Conservation (phyloP, 2,113 vertebrate genomes). For the Mobula hypostoma region DNA sequence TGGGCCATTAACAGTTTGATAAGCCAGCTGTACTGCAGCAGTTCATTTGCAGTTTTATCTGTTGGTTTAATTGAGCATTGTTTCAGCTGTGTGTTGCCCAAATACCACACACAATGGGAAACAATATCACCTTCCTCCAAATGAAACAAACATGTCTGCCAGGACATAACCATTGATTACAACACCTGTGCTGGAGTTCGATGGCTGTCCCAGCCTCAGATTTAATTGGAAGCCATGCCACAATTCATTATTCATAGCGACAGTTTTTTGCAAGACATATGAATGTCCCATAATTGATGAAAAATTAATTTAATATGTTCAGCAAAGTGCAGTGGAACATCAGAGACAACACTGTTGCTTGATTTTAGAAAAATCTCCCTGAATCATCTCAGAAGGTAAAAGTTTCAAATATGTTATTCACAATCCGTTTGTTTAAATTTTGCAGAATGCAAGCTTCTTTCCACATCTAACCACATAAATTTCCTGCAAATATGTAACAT, state of each 20-base stretch:
- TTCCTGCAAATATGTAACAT: neutral
- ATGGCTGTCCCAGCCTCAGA: neutral
- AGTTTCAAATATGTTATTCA: conserved; percentile 48
- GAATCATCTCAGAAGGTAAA: conserved; percentile 39
- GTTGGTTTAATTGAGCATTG: neutral
- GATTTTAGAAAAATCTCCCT: conserved; percentile 47
- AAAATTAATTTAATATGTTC: conserved; percentile 45
- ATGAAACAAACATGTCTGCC: neutral
- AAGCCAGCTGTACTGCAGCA: neutral
- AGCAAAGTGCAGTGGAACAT: conserved; percentile 43
- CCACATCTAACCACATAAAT: conserved; percentile 40
- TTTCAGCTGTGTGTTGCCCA: neutral
- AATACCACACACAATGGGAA: neutral
- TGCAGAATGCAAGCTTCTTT: conserved; percentile 42
- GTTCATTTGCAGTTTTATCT: neutral
- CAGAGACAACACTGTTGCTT: conserved; percentile 43
- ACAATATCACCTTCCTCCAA: neutral
- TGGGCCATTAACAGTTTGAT: neutral
- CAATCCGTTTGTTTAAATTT: conserved; percentile 47
- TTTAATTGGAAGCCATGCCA: conserved; percentile 7
- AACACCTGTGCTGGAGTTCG: neutral
- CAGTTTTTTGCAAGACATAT: neutral
- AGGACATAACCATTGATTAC: neutral
- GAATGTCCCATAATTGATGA: conserved; percentile 43
- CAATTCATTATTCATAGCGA: neutral